A percentile compares a stretch with the other conserved stretches of the same genome.
Evolutionary conservation across 2,797 vertebrate species (phyloP).

Genomic region (Borostomias antarcticus): DNA sequence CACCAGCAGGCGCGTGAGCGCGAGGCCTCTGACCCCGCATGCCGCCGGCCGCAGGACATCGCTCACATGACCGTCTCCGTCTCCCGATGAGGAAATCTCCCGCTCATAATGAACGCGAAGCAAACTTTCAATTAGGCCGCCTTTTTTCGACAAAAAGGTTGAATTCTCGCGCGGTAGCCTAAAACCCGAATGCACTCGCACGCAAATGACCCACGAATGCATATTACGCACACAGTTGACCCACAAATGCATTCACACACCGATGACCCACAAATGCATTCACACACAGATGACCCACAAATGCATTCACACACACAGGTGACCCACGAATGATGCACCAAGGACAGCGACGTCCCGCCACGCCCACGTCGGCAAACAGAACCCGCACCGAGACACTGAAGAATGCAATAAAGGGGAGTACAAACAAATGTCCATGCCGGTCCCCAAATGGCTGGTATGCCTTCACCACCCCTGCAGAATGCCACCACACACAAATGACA

Average conservation of each 20-base stretch:
- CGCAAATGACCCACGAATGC: too few relatives aligned
- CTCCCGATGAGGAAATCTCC: conserved; percentile 43
- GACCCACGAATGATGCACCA: neutral
- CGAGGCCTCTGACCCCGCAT: conserved; percentile 57
- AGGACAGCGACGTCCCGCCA: neutral
- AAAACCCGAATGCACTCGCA: neutral
- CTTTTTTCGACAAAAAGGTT: too few relatives aligned
- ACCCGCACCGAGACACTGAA: conserved; percentile 10
- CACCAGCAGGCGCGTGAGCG: conserved; percentile 42
- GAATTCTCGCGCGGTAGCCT: too few relatives aligned
- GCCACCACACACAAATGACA: conserved; percentile 18
- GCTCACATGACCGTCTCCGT: conserved; percentile 56
- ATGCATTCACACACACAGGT: neutral
- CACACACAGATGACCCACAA: conserved; percentile 2
- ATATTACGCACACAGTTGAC: too few relatives aligned
- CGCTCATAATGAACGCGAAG: conserved; percentile 23
- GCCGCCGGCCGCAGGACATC: conserved; percentile 50
- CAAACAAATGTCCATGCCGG: conserved; percentile 1
- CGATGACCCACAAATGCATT: neutral
- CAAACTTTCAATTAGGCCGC: neutral
- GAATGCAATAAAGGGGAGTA: neutral
- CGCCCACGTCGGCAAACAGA: neutral
- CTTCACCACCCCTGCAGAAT: conserved; percentile 9
- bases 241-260: neutral
- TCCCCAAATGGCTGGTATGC: neutral